These are phyloP conservation scores for Tamandua tetradactyla DNA, from an alignment of 2,797 vertebrate species.

Conservation along the genomic window DNA sequence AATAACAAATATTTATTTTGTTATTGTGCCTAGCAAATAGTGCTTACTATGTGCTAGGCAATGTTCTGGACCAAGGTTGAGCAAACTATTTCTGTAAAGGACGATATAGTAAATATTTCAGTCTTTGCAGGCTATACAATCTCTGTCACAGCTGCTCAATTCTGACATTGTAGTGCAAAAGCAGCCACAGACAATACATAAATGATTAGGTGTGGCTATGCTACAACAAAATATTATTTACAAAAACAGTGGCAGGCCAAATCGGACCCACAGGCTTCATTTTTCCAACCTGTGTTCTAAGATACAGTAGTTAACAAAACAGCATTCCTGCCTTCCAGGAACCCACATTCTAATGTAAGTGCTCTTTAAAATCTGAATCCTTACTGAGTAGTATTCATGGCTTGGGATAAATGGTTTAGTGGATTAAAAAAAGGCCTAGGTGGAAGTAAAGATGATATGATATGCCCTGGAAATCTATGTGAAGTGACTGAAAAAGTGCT, in stretches of 20 bases:
- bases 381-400: neutral
- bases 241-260: neutral
- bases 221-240: neutral
- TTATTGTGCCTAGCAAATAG: too few relatives aligned
- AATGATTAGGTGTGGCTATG: neutral
- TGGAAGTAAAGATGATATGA: neutral
- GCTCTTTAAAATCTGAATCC: slow-evolving; percentile 24
- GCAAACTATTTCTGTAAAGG: slow-evolving; percentile 11
- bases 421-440: neutral
- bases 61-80: neutral
- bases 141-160: neutral
- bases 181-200: neutral
- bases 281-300: neutral
- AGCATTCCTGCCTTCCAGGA: neutral
- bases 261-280: neutral
- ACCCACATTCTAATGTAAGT: neutral
- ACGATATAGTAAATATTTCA: slow-evolving; percentile 16
- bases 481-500: neutral
- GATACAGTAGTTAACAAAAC: neutral
- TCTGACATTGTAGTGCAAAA: neutral
- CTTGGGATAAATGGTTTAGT: neutral
- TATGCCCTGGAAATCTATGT: neutral
- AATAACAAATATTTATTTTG: neutral
- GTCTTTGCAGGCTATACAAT: neutral
- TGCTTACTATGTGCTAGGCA: slow-evolving; percentile 14